Base-by-base conservation (phyloP, 2,797 vertebrate species). In the Mormyrops boulengeri region DNA sequence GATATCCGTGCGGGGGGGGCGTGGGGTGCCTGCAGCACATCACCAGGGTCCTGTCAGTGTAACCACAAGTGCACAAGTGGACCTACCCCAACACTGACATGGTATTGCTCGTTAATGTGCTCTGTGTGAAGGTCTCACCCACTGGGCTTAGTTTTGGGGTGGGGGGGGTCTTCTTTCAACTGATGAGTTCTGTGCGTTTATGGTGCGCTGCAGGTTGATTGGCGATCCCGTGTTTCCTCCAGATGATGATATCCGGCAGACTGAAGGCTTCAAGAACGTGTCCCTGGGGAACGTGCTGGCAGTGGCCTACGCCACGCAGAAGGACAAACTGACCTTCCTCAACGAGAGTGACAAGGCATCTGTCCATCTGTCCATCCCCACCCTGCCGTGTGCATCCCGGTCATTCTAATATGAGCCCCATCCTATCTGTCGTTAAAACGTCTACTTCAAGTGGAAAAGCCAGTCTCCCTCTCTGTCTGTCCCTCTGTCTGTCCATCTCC, bases 241-340 rank as follows among this genome's bases (percentile, higher is more conserved):
- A 98, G 97, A 98, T 44, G 97, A 98, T 5, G 97, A 98, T 92
- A 96, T 98, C 92, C 95, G 98, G 90, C 98, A 98, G 93, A 97
- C 96, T 0, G 97, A 98, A 89, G 98, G 98, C 90, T 98, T 98
- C 93, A 98, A 98, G 94, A 98, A 98, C 0, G 97, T 98, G 91
- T 98, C 97, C 0, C 93, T 98, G 22, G 98, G 98, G 7, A 98
- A 98, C 0, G 97, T 98, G 89, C 92, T 98, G 91, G 96, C 97
- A 0, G 97, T 98, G 44, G 97, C 97, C 8, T 97, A 97, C 0
- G 92, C 97, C 47, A 97, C 97, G 0, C 93, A 97, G 60, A 97
- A 97, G 62, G 97, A 98, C 44, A 98, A 98, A 88, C 96, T 98
- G 55, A 98, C 97, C 2, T 99, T 98, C 93, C 91, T 98, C 89